Percentiles rank a stretch among this genome's conserved stretches.
Conservation (phyloP, 64 coral and sea anemone species). For the Stichodactyla mertensii region DNA sequence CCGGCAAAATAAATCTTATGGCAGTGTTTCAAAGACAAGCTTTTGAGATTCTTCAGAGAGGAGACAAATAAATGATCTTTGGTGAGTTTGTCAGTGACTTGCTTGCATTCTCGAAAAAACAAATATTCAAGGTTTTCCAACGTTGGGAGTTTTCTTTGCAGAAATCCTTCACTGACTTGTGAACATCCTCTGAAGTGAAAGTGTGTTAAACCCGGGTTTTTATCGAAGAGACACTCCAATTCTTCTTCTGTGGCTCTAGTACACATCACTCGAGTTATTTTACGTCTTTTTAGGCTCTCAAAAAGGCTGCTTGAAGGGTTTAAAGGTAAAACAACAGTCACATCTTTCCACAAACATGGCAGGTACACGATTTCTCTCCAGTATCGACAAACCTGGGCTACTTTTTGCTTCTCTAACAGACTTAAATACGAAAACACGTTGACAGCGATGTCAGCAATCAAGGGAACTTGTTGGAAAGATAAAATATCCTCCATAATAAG, state of each 20-base stretch:
- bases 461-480: slow-evolving; percentile 61
- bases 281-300: slow-evolving; percentile 62
- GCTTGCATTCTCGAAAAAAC: slow-evolving; percentile 70
- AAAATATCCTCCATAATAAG: slow-evolving; percentile 1
- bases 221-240: slow-evolving; percentile 58
- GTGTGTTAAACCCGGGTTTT: slow-evolving; percentile 66
- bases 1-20: slow-evolving; percentile 78
- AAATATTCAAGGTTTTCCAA: slow-evolving; percentile 66
- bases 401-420: slow-evolving; percentile 62
- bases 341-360: slow-evolving; percentile 66
- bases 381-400: slow-evolving; percentile 74
- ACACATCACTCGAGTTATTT: slow-evolving; percentile 72
- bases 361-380: slow-evolving; percentile 70
- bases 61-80: slow-evolving; percentile 58
- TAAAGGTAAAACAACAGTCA: slow-evolving; percentile 75
- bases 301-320: slow-evolving; percentile 54
- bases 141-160: slow-evolving; percentile 61
- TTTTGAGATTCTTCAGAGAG: slow-evolving; percentile 61
- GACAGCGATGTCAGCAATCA: slow-evolving; percentile 82
- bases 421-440: slow-evolving; percentile 80
- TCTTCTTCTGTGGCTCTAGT: slow-evolving; percentile 64
- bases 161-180: slow-evolving; percentile 64
- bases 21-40: slow-evolving; percentile 74
- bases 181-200: slow-evolving; percentile 80
- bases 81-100: slow-evolving; percentile 75